Percentiles rank a stretch among this genome's conserved stretches.
Conservation (phyloP, 2,797 vertebrate species). For the Champsocephalus gunnari region DNA sequence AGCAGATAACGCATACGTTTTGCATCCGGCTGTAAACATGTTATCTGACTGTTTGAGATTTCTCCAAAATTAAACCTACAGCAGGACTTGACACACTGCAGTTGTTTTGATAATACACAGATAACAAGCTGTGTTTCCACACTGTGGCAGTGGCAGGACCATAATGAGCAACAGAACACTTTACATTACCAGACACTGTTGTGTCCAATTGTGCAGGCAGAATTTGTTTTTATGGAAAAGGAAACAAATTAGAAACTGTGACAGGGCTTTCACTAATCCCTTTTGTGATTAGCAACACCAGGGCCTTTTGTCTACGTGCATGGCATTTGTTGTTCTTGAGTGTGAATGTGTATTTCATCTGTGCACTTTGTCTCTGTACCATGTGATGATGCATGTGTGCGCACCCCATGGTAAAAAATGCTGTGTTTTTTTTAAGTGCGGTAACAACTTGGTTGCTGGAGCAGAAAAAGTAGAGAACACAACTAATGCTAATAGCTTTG, state of each 20-base stretch:
- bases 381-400: constrained; percentile 18
- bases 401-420: neutral
- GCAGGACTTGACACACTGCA: neutral
- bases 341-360: constrained; percentile 5
- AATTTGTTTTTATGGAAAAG: neutral
- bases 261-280: constrained; percentile 29
- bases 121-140: constrained; percentile 22
- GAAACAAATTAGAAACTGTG: neutral
- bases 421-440: constrained; percentile 17
- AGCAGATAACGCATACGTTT: constrained; percentile 22
- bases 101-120: constrained; percentile 12
- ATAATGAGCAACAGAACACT: constrained; percentile 39
- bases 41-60: constrained; percentile 12
- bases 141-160: neutral
- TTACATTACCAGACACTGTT: constrained; percentile 14
- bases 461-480: constrained; percentile 11
- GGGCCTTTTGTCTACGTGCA: neutral
- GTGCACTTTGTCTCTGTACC: neutral
- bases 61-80: constrained; percentile 7
- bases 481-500: constrained; percentile 20
- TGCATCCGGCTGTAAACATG: constrained; percentile 18
- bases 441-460: neutral
- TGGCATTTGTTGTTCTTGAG: constrained; percentile 5
- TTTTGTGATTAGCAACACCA: constrained; percentile 29
- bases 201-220: neutral